Base-by-base conservation (phyloP, 1,140 invertebrate genomes). In the Zaprionus nigranus region DNA sequence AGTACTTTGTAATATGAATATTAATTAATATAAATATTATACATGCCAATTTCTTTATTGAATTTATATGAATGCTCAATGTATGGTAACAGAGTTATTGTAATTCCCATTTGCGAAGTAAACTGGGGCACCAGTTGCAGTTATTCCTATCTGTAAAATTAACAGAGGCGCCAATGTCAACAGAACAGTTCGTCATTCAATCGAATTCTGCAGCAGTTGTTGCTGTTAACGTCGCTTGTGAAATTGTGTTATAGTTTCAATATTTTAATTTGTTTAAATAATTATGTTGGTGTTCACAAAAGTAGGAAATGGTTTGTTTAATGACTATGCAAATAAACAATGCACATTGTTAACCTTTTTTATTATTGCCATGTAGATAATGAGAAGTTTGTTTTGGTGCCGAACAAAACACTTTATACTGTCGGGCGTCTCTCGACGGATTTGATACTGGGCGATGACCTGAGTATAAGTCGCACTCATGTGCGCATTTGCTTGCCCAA, bases 381-480 rank as follows among this genome's bases (percentile, higher is more conserved):
- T 4, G 75, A 91, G 56, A 91, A 79, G 46, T 76, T 91, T 17
- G 59, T 90, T 2, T 68, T 91, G 38, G 22, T 82, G 6, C 81
- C 88, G 0, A 30, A 1, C 2, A 91, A 88, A 54, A 1, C 15
- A 1, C n/a, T 68, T 2, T 91, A 91, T 46, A 81, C 82, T 13
- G 72, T 92, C 2, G 91, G 91, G 7, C 90, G 91, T 6, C 38
- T 75, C 17, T 74, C 70, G 5, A 84, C 90, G 0, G 93, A 93
- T 76, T 91, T 94, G 75, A 91, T 93, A 9, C 85, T 94, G 20
- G 69, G 90, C 4, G 92, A 93, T 53, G 94, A 95, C 71, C 85
- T 93, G n/a, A 94, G 94, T 36, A 93, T 95, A 17, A 94, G 94
- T 76, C 93, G 94, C 66, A 93, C 93, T 74, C 94, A 94, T 93